Base-by-base conservation (phyloP, 2,113 vertebrate genomes). In the Aythya baeri region DNA sequence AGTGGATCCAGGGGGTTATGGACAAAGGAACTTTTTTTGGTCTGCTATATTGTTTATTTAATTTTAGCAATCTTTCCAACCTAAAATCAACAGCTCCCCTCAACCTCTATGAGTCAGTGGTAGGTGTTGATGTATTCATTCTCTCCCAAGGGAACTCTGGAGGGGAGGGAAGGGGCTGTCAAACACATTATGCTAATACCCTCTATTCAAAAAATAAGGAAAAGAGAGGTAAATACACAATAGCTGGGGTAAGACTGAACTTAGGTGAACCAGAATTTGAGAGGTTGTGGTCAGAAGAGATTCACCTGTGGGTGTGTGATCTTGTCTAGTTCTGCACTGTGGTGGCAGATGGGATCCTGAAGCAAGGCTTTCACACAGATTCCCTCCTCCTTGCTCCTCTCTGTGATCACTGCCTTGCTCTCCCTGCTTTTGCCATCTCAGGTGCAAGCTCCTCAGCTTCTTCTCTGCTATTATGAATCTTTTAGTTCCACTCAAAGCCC, bases 101-200 rank as follows among this genome's bases (percentile, higher is more conserved):
- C n/a, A 71, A 29, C 32, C 74, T 52, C 74, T 50, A 5, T 81
- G 83, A 81, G 54, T 81, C 74, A 92, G 59, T 13, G 29, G 17
- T 67, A 76, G 74, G 73, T 72, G 86, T 83, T 80, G 92, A 92
- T 76, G 59, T 41, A 43, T 61, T 88, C 87, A 46, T 84, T 76
- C 65, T 52, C 70, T 81, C 83, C 36, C 79, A 29, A 67, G 83
- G 74, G 94, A 81, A 68, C 70, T 62, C 32, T 4, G 21, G 72
- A 62, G 13, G 50, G 43, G 11, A 52, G 77, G 29, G 43, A n/a
- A 65, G 7, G 7, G 34, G 58, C 29, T 72, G 74, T 72, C 91
- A 72, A 58, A 38, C 59, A 38, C 15, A 5, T 86, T 61, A 49
- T 44, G 41, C 36, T 52, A 49, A 77, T 34, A 58, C 46, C 31